Conservation (phyloP, 92 coral and sea anemone genomes). For the Palythoa heliodiscus region DNA sequence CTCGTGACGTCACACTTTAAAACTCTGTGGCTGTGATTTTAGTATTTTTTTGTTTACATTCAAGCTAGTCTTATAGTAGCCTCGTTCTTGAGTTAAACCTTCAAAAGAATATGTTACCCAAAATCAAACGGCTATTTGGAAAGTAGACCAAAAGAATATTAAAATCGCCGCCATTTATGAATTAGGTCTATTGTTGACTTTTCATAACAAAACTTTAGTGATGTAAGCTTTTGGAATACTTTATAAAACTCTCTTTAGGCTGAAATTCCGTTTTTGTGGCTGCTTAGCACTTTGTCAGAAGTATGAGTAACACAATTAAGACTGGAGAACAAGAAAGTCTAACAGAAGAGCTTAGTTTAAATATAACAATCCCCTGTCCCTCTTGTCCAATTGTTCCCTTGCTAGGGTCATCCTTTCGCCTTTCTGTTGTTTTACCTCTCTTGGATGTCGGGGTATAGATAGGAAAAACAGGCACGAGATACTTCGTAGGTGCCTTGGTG, state of each 20-base stretch:
- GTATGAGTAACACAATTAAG: neutral
- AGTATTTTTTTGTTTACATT: too few relatives aligned
- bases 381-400: conserved; percentile 58
- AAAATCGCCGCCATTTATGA: neutral
- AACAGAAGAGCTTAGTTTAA: neutral
- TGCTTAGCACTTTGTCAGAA: neutral
- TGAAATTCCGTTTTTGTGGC: neutral
- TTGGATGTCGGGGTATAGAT: conserved; percentile 62
- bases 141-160: too few relatives aligned
- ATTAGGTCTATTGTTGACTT: neutral
- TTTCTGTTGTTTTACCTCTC: conserved; percentile 57
- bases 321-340: conserved; percentile 7
- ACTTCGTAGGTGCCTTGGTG: conserved; percentile 64
- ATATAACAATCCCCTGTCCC: conserved; percentile 23
- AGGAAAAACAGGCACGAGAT: conserved; percentile 31
- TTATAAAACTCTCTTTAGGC: neutral
- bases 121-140: too few relatives aligned
- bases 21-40: neutral
- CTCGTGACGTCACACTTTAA: too few relatives aligned
- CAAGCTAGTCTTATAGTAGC: too few relatives aligned
- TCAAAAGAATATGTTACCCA: neutral
- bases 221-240: neutral
- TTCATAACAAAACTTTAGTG: neutral
- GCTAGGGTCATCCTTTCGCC: conserved; percentile 47
- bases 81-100: neutral